Conservation (phyloP, 1,140 invertebrate genomes). For the Steinernema khuongi region DNA sequence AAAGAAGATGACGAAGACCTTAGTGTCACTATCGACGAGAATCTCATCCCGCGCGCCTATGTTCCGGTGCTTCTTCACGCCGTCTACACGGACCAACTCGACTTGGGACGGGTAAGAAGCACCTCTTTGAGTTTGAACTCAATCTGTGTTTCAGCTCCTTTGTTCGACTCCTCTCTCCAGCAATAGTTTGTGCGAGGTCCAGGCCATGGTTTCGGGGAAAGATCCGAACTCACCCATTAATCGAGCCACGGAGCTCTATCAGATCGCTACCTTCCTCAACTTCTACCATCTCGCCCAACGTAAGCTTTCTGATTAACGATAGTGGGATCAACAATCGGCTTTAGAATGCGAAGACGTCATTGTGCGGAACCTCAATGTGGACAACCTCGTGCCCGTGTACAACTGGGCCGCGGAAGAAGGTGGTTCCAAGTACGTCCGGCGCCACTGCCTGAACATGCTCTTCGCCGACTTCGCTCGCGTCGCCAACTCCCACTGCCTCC, state of each 20-base stretch:
- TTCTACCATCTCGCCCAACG: constrained; percentile 29
- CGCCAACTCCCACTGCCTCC: constrained; percentile 14
- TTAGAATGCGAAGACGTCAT: constrained; percentile 35
- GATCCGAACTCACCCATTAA: constrained; percentile 18
- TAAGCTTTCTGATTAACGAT: constrained; percentile 2
- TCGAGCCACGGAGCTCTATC: constrained; percentile 26
- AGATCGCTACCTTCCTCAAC: constrained; percentile 34
- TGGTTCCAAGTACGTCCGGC: constrained; percentile 2
- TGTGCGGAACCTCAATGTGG: constrained; percentile 16
- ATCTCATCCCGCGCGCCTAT: constrained; percentile 17
- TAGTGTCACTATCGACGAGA: constrained; percentile 23
- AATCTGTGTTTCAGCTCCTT: neutral
- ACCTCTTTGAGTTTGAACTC: neutral
- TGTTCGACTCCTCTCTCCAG: constrained; percentile 1
- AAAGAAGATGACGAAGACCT: neutral
- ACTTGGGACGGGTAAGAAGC: constrained; percentile 25
- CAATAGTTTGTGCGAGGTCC: constrained; percentile 29
- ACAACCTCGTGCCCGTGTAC: neutral
- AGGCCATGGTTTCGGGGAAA: constrained; percentile 33
- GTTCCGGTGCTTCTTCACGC: constrained; percentile 19
- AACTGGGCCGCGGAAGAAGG: neutral
- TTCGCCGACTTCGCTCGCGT: constrained; percentile 29
- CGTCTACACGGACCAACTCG: constrained; percentile 26
- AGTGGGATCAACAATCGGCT: neutral
- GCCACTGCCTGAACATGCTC: constrained; percentile 23